Evolutionary conservation across 2,113 vertebrate genomes (phyloP).

Genomic region (Tragelaphus strepsiceros): DNA sequence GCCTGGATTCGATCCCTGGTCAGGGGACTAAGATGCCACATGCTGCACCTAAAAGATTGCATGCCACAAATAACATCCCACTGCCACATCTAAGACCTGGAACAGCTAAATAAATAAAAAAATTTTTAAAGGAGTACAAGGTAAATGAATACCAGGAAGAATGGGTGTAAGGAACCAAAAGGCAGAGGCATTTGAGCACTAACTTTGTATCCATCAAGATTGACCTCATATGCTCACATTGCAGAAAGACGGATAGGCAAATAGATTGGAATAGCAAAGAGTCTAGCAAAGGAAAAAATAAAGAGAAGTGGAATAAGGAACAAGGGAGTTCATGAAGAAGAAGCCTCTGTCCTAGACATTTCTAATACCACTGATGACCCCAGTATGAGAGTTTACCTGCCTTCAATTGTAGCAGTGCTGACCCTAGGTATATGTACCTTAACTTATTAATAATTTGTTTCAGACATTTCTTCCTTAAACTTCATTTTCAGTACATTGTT

Average conservation of each 20-base stretch:
- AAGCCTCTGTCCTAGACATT: neutral
- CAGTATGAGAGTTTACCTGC: neutral
- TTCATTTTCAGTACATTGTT: neutral
- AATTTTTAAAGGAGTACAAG: neutral
- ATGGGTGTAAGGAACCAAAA: neutral
- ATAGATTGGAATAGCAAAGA: neutral
- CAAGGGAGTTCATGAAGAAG: neutral
- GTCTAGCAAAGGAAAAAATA: neutral
- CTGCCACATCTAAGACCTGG: neutral
- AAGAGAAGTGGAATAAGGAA: neutral
- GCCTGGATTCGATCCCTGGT: neutral
- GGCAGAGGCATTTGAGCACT: neutral
- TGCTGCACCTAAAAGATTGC: neutral
- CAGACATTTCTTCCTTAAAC: neutral
- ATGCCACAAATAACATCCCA: neutral
- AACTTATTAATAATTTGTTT: neutral
- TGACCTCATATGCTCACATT: neutral
- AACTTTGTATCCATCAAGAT: neutral
- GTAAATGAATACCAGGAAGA: neutral
- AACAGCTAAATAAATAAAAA: neutral
- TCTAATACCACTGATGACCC: neutral
- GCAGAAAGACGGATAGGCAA: neutral
- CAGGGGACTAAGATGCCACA: neutral
- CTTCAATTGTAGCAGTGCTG: neutral
- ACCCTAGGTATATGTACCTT: neutral